Percentiles rank a stretch among this genome's conserved stretches.
Evolutionary conservation across 2,113 vertebrate genomes (phyloP).

Genomic region (Eonycteris spelaea): DNA sequence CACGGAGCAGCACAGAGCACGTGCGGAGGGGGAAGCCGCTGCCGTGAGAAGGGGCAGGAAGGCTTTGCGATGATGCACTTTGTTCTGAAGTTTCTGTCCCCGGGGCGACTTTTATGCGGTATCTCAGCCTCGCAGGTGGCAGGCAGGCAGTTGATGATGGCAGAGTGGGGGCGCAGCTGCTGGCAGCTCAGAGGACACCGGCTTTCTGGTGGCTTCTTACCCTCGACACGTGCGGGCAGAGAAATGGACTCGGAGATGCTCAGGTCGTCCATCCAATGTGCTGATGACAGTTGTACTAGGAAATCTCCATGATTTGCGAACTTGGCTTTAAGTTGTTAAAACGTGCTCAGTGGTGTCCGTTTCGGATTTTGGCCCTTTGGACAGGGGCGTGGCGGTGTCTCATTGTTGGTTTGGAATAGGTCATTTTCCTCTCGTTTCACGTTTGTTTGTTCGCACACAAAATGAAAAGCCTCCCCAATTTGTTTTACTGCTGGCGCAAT

Average conservation of each 20-base stretch:
- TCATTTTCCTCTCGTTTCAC: background rate
- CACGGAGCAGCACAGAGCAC: background rate
- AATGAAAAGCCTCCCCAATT: background rate
- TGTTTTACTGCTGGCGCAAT: background rate
- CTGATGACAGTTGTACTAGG: background rate
- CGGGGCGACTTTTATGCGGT: rapidly evolving
- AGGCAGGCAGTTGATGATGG: rapidly evolving
- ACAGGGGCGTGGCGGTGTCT: rapidly evolving
- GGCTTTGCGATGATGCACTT: background rate
- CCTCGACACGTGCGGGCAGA: rapidly evolving
- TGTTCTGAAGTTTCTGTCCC: background rate
- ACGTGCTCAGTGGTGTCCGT: background rate
- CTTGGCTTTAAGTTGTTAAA: background rate
- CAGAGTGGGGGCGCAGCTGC: background rate
- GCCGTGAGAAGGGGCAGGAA: background rate
- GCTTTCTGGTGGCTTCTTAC: background rate
- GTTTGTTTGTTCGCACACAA: background rate
- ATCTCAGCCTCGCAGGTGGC: rapidly evolving
- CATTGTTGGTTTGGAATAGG: background rate
- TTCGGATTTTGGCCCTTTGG: background rate
- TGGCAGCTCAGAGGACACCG: rapidly evolving
- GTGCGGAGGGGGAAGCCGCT: rapidly evolving
- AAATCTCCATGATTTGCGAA: rapidly evolving
- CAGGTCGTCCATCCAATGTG: rapidly evolving
- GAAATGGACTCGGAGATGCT: rapidly evolving